Evolutionary conservation across 2,797 vertebrate species (phyloP), one percentile per base, ranked within the genome.

Genomic region (Parauchenoglanis ngamensis): DNA sequence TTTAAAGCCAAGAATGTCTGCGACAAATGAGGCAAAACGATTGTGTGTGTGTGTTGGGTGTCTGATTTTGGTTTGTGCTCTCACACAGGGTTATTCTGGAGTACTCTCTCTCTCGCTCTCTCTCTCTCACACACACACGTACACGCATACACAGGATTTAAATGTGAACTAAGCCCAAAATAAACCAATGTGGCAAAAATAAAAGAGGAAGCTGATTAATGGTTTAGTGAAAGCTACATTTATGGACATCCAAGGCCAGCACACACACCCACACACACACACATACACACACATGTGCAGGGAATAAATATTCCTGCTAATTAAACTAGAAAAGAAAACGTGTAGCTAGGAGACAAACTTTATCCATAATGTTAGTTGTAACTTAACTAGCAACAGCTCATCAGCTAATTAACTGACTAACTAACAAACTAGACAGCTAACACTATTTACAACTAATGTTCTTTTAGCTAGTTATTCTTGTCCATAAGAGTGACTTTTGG

Each of bases 201-300:
- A 92, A 90, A 89, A 76, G 88, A 83, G 86, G 87, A 90, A 85
- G 88, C 85, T 89, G 86, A 91, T 90, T 89, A 72, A 90, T 68
- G 63, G 59, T 67, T 76, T 28, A 57, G 89, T 89, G 87, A 92
- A 90, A 89, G 89, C 75, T 87, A 44, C 52, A 84, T 89, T 88
- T 90, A 90, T 90, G 89, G 76, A 88, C 73, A 87, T 75, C 57
- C 31, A 84, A 81, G 19, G 57, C 77, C 44, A 54, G 44, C 31
- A 44, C 28, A 46, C 28, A 52, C 83, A 75, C 56, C 46, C 80
- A 86, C 80, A 88, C 63, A 72, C 31, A 54, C 5, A 54, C 57
- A 87, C 57, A 76, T 25, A 76, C 8, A n/a, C 46, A 76, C 44
- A 75, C 23, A 3, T 12, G n/a, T 31, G 28, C 4, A 15, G 23